Evolutionary conservation across 2,113 vertebrate genomes (phyloP).

Genomic region (Spheniscus mendiculus): DNA sequence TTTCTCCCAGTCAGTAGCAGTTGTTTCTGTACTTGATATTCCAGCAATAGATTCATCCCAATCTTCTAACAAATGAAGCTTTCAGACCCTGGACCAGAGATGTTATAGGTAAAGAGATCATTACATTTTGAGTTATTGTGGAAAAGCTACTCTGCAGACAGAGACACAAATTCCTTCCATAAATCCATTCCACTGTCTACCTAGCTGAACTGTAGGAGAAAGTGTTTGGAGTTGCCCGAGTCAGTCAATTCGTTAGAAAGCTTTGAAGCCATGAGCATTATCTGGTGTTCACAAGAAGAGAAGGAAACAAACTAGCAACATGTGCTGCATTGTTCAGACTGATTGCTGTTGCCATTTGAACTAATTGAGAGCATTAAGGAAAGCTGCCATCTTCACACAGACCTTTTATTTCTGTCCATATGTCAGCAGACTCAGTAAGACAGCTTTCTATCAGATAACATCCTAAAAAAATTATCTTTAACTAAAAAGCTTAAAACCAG

Average conservation of each 20-base stretch:
- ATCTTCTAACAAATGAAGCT: neutral
- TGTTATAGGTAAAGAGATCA: neutral
- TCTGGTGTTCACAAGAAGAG: neutral
- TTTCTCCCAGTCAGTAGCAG: neutral
- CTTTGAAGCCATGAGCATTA: slow-evolving; percentile 17
- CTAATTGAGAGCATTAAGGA: slow-evolving; percentile 45
- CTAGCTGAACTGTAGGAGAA: neutral
- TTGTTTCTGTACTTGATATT: neutral
- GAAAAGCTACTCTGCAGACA: neutral
- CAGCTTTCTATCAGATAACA: neutral
- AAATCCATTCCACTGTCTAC: neutral
- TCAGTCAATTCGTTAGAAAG: slow-evolving; percentile 17
- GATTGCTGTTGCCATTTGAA: slow-evolving; percentile 25
- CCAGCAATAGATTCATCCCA: neutral
- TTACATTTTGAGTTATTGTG: neutral
- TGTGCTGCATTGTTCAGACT: slow-evolving; percentile 8
- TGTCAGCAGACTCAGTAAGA: neutral
- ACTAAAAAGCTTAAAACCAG: neutral
- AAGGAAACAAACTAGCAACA: slow-evolving; percentile 13
- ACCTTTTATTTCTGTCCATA: slow-evolving; percentile 31
- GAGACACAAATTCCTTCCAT: neutral
- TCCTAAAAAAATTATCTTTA: neutral
- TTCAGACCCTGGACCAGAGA: neutral
- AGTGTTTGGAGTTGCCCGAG: neutral
- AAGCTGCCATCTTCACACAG: slow-evolving; percentile 1